Conservation (phyloP, 2,797 vertebrate genomes). For the Potorous gilbertii region DNA sequence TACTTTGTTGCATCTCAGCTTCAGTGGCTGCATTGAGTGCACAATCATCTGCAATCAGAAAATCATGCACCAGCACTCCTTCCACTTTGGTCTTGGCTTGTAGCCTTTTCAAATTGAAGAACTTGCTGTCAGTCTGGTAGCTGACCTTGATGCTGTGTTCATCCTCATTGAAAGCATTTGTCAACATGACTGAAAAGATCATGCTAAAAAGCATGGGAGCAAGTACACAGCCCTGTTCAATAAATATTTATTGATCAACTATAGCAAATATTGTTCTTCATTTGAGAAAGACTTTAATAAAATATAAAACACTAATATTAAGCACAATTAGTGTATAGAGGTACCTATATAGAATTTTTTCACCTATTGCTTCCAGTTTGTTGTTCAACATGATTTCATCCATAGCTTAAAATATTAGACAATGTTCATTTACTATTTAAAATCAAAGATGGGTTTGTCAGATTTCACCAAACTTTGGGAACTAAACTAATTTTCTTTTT, state of each 20-base stretch:
- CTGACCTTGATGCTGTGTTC: no score
- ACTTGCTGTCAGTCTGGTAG: no score
- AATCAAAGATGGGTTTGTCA: neutral
- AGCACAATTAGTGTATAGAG: neutral
- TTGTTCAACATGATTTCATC: neutral
- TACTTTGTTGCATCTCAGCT: no score
- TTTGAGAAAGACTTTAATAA: neutral
- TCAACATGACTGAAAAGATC: no score
- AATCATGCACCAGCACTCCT: no score
- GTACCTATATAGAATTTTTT: neutral
- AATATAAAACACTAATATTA: neutral
- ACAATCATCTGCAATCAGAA: no score
- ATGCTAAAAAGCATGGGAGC: no score
- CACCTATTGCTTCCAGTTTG: neutral
- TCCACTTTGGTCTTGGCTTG: no score
- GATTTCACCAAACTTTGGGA: neutral
- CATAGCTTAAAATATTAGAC: neutral
- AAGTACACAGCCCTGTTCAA: neutral
- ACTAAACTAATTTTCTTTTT: conserved; percentile 19
- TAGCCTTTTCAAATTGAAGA: no score
- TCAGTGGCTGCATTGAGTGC: no score
- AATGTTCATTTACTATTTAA: neutral
- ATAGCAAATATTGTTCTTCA: neutral
- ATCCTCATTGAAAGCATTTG: no score
- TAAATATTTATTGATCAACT: neutral